Percentiles rank a stretch among this genome's conserved stretches.
Evolutionary conservation across 2,113 vertebrate genomes (phyloP).

Genomic region (Pungitius pungitius): DNA sequence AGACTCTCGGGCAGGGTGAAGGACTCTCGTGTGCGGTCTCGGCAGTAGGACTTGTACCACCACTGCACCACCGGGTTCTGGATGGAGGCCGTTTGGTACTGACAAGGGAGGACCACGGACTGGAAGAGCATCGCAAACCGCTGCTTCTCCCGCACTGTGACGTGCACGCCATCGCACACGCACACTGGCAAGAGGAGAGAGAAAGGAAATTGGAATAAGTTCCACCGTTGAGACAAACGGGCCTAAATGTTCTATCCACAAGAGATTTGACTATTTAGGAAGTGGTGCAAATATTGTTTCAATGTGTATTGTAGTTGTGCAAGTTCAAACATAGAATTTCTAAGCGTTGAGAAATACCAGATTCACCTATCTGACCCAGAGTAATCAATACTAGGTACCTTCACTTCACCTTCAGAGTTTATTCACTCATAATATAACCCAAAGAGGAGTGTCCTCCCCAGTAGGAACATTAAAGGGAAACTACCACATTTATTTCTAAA

Average conservation of each 20-base stretch:
- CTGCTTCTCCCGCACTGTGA: slow-evolving; percentile 88
- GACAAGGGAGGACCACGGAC: slow-evolving; percentile 90
- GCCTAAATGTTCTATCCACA: neutral
- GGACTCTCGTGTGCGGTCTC: slow-evolving; percentile 89
- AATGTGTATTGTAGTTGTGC: neutral
- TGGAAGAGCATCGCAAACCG: slow-evolving; percentile 95
- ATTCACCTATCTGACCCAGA: neutral
- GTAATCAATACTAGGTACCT: neutral
- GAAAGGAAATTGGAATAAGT: neutral
- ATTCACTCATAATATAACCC: neutral
- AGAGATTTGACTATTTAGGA: neutral
- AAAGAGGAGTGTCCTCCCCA: neutral
- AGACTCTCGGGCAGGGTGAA: slow-evolving; percentile 77
- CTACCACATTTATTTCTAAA: neutral
- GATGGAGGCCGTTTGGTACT: slow-evolving; percentile 89
- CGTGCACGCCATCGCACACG: slow-evolving; percentile 83
- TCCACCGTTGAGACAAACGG: neutral
- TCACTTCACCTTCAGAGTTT: neutral
- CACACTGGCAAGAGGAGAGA: slow-evolving; percentile 74
- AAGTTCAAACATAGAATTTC: neutral
- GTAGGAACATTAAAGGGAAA: neutral
- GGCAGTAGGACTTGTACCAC: slow-evolving; percentile 98
- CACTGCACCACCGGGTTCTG: slow-evolving; percentile 93
- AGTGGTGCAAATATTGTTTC: slow-evolving; percentile 6
- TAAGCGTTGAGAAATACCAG: neutral